Percentiles rank a stretch among this genome's conserved stretches.
phyloP scores from a whole-genome alignment of 2,797 vertebrate genomes.

The Saxicola maurus region DNA sequence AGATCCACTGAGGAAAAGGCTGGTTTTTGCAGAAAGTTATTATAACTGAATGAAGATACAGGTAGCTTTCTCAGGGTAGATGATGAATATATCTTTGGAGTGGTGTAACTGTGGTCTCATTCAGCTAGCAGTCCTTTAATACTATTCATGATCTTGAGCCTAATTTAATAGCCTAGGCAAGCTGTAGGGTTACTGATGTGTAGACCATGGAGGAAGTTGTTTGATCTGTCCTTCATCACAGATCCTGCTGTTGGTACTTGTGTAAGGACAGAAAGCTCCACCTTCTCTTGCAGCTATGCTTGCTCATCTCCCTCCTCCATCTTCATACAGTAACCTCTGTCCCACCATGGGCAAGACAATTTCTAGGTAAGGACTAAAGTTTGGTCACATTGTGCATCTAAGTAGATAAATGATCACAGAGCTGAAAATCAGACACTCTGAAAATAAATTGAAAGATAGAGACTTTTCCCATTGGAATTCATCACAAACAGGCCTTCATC shows the following conservation, averaged over 20 bases:
- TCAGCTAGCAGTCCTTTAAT: background rate
- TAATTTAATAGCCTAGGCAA: background rate
- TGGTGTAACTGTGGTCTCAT: background rate
- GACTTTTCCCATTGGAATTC: background rate
- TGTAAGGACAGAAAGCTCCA: background rate
- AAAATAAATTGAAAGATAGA: background rate
- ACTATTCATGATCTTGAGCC: background rate
- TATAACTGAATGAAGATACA: background rate
- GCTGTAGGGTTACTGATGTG: background rate
- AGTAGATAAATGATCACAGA: background rate
- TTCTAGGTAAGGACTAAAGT: background rate
- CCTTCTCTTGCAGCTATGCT: background rate
- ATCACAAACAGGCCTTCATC: background rate
- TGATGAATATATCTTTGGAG: background rate
- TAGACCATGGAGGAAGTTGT: background rate
- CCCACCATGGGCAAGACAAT: background rate
- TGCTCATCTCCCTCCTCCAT: background rate
- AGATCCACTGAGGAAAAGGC: background rate
- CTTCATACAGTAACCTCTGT: background rate
- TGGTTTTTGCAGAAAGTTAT: background rate
- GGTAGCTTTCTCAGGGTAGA: background rate
- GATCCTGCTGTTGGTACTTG: accelerated
- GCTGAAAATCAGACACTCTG: background rate
- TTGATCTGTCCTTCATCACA: background rate
- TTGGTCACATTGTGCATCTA: background rate